phyloP scores from a whole-genome alignment of 2,113 vertebrate species.

The Vanacampus margaritifer region DNA sequence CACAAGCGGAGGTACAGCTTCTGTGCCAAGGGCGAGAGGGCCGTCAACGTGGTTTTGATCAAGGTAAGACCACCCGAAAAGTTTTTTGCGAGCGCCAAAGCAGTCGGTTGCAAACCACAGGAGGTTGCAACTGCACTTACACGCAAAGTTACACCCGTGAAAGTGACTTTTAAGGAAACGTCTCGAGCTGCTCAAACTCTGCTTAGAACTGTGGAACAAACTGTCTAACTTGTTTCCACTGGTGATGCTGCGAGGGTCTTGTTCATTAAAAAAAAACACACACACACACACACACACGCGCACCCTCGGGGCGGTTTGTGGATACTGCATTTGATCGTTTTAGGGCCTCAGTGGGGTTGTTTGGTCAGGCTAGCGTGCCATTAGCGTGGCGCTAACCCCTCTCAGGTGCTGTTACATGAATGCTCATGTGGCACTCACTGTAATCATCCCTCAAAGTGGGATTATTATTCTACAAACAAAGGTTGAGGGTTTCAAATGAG shows the following conservation, averaged over 20 bases:
- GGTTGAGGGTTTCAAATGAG: neutral
- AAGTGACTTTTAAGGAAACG: neutral
- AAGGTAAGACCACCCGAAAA: slow-evolving; percentile 80
- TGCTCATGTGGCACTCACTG: slow-evolving; percentile 20
- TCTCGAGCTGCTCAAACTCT: neutral
- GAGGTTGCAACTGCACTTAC: neutral
- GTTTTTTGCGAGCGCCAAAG: neutral
- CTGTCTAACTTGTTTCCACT: neutral
- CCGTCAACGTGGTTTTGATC: slow-evolving; percentile 89
- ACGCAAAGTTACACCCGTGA: neutral
- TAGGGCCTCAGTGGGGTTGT: slow-evolving; percentile 20
- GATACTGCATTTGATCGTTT: slow-evolving; percentile 21
- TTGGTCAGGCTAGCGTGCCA: slow-evolving; percentile 18
- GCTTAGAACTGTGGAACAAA: neutral
- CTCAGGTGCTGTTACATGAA: slow-evolving; percentile 16
- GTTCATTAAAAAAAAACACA: neutral
- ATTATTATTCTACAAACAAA: neutral
- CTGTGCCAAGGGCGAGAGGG: slow-evolving; percentile 85
- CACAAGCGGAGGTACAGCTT: slow-evolving; percentile 93
- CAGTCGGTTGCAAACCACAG: neutral
- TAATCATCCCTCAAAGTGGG: slow-evolving; percentile 9
- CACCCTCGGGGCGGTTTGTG: neutral
- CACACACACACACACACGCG: neutral
- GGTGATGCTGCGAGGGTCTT: neutral
- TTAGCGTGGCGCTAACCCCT: slow-evolving; percentile 4